Conservation (phyloP, 1,140 invertebrate species). For the Drosophila orosa region DNA sequence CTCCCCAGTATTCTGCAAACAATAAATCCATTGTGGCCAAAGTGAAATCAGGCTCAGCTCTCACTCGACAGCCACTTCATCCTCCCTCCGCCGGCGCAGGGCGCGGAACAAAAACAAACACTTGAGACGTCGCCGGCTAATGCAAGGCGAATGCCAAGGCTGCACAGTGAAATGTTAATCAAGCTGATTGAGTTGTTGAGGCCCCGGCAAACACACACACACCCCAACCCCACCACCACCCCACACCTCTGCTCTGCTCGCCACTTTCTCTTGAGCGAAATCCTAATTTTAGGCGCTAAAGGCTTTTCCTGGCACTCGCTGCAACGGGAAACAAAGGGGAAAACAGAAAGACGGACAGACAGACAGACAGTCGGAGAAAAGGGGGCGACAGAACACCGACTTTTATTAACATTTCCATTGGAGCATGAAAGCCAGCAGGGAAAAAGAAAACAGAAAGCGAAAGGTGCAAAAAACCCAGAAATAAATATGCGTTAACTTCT, state of each 20-base stretch:
- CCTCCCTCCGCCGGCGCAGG: constrained; percentile 21
- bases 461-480: constrained; percentile 77
- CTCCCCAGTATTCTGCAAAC: constrained; percentile 53
- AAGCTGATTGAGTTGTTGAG: constrained; percentile 81
- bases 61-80: constrained; percentile 53
- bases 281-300: constrained; percentile 80
- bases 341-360: constrained; percentile 38
- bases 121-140: constrained; percentile 76
- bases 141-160: constrained; percentile 71
- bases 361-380: constrained; percentile 42
- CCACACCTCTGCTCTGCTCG: neutral
- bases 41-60: constrained; percentile 76
- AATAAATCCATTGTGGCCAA: constrained; percentile 83
- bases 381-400: constrained; percentile 47
- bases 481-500: constrained; percentile 82
- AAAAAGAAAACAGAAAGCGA: constrained; percentile 20
- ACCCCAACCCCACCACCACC: neutral
- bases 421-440: constrained; percentile 67
- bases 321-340: constrained; percentile 40
- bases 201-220: constrained; percentile 28
- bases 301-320: constrained; percentile 44
- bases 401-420: constrained; percentile 80
- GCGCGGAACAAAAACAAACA: constrained; percentile 59
- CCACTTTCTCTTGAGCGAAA: constrained; percentile 50
- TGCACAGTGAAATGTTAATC: constrained; percentile 81